These are phyloP conservation scores for Drosophila subsilvestris DNA, from an alignment of 2,888 invertebrate genomes.

Conservation along the genomic window DNA sequence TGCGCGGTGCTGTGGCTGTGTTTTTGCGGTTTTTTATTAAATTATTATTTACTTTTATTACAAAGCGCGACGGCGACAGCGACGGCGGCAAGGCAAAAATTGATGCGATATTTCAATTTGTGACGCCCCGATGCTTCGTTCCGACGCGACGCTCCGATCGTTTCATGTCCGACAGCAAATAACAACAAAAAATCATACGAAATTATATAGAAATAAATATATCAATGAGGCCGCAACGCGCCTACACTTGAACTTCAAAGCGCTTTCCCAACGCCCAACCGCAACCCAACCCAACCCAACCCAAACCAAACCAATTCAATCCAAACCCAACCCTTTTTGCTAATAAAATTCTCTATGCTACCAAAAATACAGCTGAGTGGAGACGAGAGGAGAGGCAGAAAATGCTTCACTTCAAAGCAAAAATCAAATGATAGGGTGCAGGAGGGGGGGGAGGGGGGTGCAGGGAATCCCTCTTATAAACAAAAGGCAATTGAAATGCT, in stretches of 20 bases:
- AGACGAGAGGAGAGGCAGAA: slow-evolving; percentile 22
- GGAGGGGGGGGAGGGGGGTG: slow-evolving; percentile 15
- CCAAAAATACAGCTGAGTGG: slow-evolving; percentile 60
- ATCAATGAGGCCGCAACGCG: slow-evolving; percentile 50
- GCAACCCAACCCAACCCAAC: neutral
- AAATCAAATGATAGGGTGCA: slow-evolving; percentile 27
- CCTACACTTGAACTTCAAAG: slow-evolving; percentile 76
- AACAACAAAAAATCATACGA: slow-evolving; percentile 25
- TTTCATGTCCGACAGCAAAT: slow-evolving; percentile 3
- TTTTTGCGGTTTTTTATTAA: slow-evolving; percentile 66
- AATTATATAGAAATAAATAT: slow-evolving; percentile 49
- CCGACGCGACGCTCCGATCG: neutral
- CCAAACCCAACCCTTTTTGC: slow-evolving; percentile 64
- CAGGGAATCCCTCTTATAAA: slow-evolving; percentile 45
- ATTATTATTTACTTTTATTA: slow-evolving; percentile 80
- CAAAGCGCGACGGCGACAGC: slow-evolving; percentile 71
- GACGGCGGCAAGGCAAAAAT: slow-evolving; percentile 56
- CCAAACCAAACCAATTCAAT: slow-evolving; percentile 9
- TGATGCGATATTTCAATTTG: slow-evolving; percentile 77
- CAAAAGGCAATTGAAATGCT: slow-evolving; percentile 69
- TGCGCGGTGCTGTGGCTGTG: slow-evolving; percentile 36
- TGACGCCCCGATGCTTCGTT: slow-evolving; percentile 50
- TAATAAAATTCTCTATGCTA: slow-evolving; percentile 66
- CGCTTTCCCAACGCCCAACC: slow-evolving; percentile 37
- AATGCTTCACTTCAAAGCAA: slow-evolving; percentile 66